Percentiles rank a stretch among this genome's conserved stretches.
phyloP scores from a whole-genome alignment of 2,888 invertebrate species.

The Ochropacha duplaris region DNA sequence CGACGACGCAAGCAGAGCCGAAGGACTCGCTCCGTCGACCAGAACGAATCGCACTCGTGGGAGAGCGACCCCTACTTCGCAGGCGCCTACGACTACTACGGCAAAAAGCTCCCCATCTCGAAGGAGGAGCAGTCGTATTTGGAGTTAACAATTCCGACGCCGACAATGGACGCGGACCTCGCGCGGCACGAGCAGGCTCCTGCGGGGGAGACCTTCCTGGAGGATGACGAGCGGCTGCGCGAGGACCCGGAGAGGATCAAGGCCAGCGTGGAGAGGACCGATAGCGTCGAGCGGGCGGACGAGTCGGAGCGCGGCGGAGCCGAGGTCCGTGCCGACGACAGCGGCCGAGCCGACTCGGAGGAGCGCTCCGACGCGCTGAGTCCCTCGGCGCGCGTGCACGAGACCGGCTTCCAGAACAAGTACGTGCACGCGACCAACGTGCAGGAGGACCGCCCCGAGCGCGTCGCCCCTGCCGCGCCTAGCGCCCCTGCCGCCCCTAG shows the following conservation, averaged over 20 bases:
- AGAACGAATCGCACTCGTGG: slow-evolving; percentile 10
- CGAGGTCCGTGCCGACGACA: slow-evolving; percentile 35
- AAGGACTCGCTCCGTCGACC: slow-evolving; percentile 45
- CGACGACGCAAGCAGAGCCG: slow-evolving; percentile 60
- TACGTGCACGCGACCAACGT: slow-evolving; percentile 63
- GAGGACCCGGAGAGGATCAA: slow-evolving; percentile 54
- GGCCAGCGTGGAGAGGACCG: slow-evolving; percentile 16
- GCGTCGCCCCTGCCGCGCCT: too few species aligned
- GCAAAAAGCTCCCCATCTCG: slow-evolving; percentile 59
- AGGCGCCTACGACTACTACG: slow-evolving; percentile 69
- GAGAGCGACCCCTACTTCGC: slow-evolving; percentile 44
- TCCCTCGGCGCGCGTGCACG: slow-evolving; percentile 60
- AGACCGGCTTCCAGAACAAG: slow-evolving; percentile 62
- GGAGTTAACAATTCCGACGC: slow-evolving; percentile 58
- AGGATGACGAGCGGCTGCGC: slow-evolving; percentile 59
- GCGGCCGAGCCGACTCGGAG: slow-evolving; percentile 30
- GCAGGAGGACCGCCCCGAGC: slow-evolving; percentile 56
- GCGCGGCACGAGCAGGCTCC: slow-evolving; percentile 53
- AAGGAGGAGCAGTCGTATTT: slow-evolving; percentile 63
- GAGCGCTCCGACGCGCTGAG: slow-evolving; percentile 50
- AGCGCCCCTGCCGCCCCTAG: too few species aligned
- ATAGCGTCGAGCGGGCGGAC: slow-evolving; percentile 32
- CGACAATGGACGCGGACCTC: slow-evolving; percentile 61
- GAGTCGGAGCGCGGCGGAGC: slow-evolving; percentile 31
- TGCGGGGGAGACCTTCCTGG: slow-evolving; percentile 47